These are phyloP conservation scores for Dasyprocta punctata DNA, from an alignment of 2,113 vertebrate genomes.

Conservation along the genomic window DNA sequence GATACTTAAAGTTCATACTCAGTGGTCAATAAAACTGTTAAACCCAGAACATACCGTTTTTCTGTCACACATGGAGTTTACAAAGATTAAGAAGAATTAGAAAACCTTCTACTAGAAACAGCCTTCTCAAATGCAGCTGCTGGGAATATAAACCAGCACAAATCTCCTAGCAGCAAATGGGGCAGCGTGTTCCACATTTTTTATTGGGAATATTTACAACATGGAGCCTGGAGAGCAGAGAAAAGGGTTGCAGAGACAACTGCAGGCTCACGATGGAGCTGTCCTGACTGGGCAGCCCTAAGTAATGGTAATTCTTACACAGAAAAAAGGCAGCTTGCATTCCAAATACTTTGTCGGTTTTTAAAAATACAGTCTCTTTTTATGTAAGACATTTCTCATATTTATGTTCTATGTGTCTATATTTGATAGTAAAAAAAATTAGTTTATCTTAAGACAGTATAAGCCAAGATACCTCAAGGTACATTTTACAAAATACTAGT, in stretches of 20 bases:
- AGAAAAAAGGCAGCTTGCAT: neutral
- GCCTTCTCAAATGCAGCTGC: neutral
- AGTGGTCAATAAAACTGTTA: slow-evolving; percentile 17
- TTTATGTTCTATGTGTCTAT: neutral
- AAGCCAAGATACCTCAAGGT: neutral
- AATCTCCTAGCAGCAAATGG: neutral
- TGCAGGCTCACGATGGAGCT: neutral
- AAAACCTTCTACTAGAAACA: slow-evolving; percentile 1
- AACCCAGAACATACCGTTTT: slow-evolving; percentile 22
- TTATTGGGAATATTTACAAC: slow-evolving; percentile 3
- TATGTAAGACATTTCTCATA: neutral
- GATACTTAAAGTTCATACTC: neutral
- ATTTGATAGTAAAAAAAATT: slow-evolving; percentile 28
- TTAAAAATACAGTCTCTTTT: neutral
- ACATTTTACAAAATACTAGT: slow-evolving; percentile 20
- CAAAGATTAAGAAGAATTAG: slow-evolving; percentile 22
- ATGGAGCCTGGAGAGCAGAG: neutral
- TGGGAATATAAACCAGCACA: neutral
- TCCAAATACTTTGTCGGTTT: neutral
- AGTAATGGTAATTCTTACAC: neutral
- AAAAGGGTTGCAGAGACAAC: neutral
- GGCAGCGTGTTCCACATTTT: neutral
- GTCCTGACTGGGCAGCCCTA: neutral
- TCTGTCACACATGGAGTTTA: neutral
- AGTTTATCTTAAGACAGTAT: neutral